These are phyloP conservation scores for Pholis gunnellus DNA, from an alignment of 2,113 vertebrate species.

Conservation along the genomic window DNA sequence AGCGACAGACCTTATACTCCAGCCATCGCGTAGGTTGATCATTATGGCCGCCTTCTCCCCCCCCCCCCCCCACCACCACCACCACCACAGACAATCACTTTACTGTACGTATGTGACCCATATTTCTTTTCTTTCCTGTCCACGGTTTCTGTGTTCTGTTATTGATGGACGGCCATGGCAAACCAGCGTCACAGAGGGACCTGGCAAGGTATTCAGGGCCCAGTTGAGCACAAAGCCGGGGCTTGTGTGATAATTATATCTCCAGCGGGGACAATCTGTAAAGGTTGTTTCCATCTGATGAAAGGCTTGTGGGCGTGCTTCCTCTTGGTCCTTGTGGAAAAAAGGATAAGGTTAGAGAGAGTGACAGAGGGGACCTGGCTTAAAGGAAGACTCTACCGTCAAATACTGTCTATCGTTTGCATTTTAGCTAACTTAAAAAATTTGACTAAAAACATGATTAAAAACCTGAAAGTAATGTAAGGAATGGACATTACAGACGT, in stretches of 20 bases:
- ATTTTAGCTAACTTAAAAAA: not conserved
- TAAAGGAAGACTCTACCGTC: not conserved
- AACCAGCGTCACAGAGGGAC: constrained; percentile 51
- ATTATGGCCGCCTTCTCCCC: not conserved
- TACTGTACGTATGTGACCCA: not conserved
- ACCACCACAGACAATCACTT: not conserved
- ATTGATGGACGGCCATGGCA: constrained; percentile 50
- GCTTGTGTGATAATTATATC: constrained; percentile 71
- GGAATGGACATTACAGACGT: not conserved
- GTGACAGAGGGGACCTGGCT: not conserved
- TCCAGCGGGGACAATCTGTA: constrained; percentile 67
- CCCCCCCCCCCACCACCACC: too few species aligned
- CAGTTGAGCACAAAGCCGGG: constrained; percentile 55
- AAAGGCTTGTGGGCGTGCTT: constrained; percentile 60
- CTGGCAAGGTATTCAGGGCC: constrained; percentile 52
- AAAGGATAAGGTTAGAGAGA: constrained; percentile 23
- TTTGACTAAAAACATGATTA: not conserved
- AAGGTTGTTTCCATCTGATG: constrained; percentile 74
- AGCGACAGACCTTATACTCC: constrained; percentile 33
- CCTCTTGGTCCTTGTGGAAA: constrained; percentile 37
- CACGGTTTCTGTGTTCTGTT: constrained; percentile 46
- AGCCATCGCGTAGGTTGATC: constrained; percentile 6
- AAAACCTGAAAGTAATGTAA: not conserved
- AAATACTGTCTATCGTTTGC: not conserved
- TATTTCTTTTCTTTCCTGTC: constrained; percentile 39